Evolutionary conservation across 2,888 invertebrate genomes (phyloP), one percentile per base, ranked within the genome.

Genomic region (Epirrhoe alternata): DNA sequence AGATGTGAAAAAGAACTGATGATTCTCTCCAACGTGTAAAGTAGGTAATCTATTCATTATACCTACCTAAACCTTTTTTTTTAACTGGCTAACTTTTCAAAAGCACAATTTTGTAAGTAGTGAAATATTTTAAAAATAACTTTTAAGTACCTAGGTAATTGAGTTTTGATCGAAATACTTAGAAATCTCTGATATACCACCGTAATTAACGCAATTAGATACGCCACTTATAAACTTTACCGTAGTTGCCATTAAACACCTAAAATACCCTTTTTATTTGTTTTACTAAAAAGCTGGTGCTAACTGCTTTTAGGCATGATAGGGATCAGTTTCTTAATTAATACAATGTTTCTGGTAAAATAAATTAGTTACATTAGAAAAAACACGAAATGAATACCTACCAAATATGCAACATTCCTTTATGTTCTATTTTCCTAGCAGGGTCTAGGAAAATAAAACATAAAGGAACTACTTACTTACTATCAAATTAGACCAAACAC

Each of bases 131-230:
- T 24, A 24, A 24, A 24, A 24, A 24, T 24, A 24, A 24, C 24
- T 24, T 24, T n/a, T 6, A 31, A 1, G 58, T n/a, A 8, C 33
- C 8, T 24, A 35, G 51, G 33, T 17, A 62, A 47, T 57, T 51
- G 45, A 6, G 31, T 30, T 49, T 58, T 54, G 38, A 58, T 53
- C 42, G 31, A 56, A 16, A 38, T 64, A 53, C 50, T 58, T 10
- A 58, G 61, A 66, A 53, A 33, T 66, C 12, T 42, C 49, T 87
- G 85, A 90, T 88, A 88, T 86, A 88, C 84, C 75, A 83, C 79
- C 73, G 76, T 86, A 86, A 89, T 88, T 80, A 84, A 81, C 65
- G 82, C 84, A 86, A 89, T 90, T 90, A 90, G 87, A 87, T 76
- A 86, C 89, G 89, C 86, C 84, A 85, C 76, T 74, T 77, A 77